Evolutionary conservation across 2,888 invertebrate species (phyloP).

Genomic region (Panorpa germanica): DNA sequence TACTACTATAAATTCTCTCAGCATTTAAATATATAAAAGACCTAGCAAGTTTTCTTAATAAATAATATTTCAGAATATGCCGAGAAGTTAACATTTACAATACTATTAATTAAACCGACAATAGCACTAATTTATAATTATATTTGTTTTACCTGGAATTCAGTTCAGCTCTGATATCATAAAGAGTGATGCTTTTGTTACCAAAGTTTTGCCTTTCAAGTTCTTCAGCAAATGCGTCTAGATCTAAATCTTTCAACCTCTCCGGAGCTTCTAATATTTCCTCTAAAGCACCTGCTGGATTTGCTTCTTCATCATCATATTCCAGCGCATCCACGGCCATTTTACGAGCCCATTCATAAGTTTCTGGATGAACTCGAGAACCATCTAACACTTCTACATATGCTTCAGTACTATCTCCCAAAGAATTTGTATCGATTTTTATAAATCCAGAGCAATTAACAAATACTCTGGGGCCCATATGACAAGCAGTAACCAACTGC

Average conservation of each 20-base stretch:
- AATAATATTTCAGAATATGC: no score
- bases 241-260: constrained; percentile 82
- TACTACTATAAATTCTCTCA: no score
- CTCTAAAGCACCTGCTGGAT: constrained; percentile 92
- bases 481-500: constrained; percentile 85
- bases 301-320: constrained; percentile 91
- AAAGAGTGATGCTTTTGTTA: constrained; percentile 83
- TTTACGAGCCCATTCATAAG: constrained; percentile 99
- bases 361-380: constrained; percentile 95
- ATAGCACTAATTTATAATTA: no score
- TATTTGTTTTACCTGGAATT: no score
- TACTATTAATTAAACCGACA: no score
- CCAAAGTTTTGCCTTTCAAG: constrained; percentile 80
- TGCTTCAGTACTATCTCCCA: constrained; percentile 87
- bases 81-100: no score
- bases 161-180: constrained; percentile 91
- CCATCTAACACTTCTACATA: constrained; percentile 94
- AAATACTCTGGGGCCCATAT: constrained; percentile 96
- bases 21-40: no score
- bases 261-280: constrained; percentile 94
- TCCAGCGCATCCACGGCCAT: constrained; percentile 99
- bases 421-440: constrained; percentile 90
- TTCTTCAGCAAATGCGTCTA: constrained; percentile 97
- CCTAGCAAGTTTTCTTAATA: no score
- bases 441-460: constrained; percentile 99